These are phyloP conservation scores for Pseudococcus jackbeardsleyi DNA, from an alignment of 2,888 invertebrate genomes.

Conservation along the genomic window DNA sequence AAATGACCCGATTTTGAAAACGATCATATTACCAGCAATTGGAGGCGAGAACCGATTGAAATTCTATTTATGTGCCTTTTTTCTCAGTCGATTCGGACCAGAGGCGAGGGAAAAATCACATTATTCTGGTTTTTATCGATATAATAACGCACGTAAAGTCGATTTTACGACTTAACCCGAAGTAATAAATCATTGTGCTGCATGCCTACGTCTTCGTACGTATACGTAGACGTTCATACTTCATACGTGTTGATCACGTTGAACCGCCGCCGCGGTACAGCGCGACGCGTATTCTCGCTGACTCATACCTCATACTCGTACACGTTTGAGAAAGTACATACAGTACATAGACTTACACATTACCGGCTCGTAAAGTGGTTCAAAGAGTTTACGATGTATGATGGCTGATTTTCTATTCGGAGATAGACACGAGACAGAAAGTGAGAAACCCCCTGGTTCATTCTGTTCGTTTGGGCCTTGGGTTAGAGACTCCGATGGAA, in stretches of 20 bases:
- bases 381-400: background rate
- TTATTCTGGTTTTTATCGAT: slow-evolving; percentile 41
- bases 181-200: slow-evolving; percentile 38
- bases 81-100: background rate
- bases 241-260: slow-evolving; percentile 23
- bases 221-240: background rate
- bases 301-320: background rate
- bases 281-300: background rate
- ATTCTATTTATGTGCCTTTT: background rate
- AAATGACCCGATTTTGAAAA: background rate
- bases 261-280: background rate
- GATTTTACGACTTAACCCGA: slow-evolving; percentile 34
- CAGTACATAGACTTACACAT: background rate
- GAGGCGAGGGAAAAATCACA: background rate
- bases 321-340: background rate
- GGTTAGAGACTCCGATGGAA: no score
- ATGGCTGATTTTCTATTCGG: background rate
- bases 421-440: background rate
- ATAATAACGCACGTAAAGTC: slow-evolving; percentile 40
- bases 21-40: background rate
- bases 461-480: background rate
- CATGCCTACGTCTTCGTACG: background rate
- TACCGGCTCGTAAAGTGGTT: background rate
- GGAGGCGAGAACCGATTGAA: background rate
- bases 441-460: background rate